Evolutionary conservation across 2,888 invertebrate genomes (phyloP).

Genomic region (Argyresthia albistria): DNA sequence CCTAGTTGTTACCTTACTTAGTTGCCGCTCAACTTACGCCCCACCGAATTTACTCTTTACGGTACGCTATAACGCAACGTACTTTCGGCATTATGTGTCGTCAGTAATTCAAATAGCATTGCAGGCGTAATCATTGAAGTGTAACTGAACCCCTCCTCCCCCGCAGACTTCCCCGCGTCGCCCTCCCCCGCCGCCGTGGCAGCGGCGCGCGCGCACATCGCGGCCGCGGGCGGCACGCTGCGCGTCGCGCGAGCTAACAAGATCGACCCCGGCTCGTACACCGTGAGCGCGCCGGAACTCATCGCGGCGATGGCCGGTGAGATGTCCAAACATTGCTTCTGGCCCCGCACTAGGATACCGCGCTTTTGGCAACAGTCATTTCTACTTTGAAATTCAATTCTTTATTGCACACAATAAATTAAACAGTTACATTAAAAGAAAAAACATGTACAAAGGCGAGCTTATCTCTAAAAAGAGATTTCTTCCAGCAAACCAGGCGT

Average conservation of each 20-base stretch:
- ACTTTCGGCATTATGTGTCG: not conserved
- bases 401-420: no score
- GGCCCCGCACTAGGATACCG: no score
- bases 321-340: no score
- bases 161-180: slow-evolving; percentile 29
- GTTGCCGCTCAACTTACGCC: not conserved
- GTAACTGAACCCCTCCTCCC: no score
- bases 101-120: no score
- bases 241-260: slow-evolving; percentile 14
- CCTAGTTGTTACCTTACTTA: not conserved
- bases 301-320: slow-evolving; percentile 20
- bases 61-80: not conserved
- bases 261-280: slow-evolving; percentile 20
- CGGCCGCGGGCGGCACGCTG: slow-evolving; percentile 24
- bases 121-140: no score
- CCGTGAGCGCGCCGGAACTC: slow-evolving; percentile 28
- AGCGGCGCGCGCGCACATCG: slow-evolving; percentile 21
- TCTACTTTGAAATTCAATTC: no score
- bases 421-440: no score
- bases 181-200: slow-evolving; percentile 18
- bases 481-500: no score
- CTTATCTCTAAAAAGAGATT: no score
- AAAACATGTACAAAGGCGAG: no score
- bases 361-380: no score
- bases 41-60: not conserved